phyloP scores from a whole-genome alignment of 2,888 invertebrate genomes.

The Sphaeridia pumilis region DNA sequence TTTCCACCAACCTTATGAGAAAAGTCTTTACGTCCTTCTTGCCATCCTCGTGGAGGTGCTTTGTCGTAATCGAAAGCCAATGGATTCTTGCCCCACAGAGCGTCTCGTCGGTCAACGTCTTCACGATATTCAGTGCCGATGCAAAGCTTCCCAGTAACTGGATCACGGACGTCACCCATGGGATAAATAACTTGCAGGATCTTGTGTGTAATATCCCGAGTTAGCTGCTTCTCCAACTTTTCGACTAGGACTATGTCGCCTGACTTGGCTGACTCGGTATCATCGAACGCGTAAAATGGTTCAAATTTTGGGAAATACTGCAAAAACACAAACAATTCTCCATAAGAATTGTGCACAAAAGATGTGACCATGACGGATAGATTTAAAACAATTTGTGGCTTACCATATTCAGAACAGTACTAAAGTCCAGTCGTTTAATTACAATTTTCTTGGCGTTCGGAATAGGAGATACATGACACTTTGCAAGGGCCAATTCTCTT shows the following conservation, averaged over 20 bases:
- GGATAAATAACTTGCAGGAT: conserved; percentile 68
- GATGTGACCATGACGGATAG: neutral
- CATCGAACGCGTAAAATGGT: conserved; percentile 65
- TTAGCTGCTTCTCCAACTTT: conserved; percentile 57
- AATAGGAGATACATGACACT: conserved; percentile 66
- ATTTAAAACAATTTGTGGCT: conserved; percentile 27
- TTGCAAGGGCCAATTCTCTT: conserved; percentile 50
- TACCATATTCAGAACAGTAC: conserved; percentile 68
- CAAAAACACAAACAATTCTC: too few species aligned
- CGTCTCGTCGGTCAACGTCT: conserved; percentile 23
- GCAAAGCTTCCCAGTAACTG: conserved; percentile 67
- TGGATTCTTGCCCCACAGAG: conserved; percentile 30
- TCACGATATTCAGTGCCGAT: conserved; percentile 56
- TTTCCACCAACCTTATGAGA: conserved; percentile 62
- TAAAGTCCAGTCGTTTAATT: conserved; percentile 60
- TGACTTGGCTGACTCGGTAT: conserved; percentile 59
- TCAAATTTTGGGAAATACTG: conserved; percentile 68
- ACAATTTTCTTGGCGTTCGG: conserved; percentile 66
- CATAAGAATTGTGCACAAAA: too few species aligned
- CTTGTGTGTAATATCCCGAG: conserved; percentile 64
- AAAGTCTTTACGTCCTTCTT: conserved; percentile 70
- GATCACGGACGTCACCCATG: conserved; percentile 74
- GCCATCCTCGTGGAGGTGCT: conserved; percentile 66
- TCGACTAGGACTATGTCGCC: conserved; percentile 73
- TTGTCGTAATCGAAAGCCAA: conserved; percentile 51